Conservation (phyloP, 2,797 vertebrate species). For the Sebastes diaconus region DNA sequence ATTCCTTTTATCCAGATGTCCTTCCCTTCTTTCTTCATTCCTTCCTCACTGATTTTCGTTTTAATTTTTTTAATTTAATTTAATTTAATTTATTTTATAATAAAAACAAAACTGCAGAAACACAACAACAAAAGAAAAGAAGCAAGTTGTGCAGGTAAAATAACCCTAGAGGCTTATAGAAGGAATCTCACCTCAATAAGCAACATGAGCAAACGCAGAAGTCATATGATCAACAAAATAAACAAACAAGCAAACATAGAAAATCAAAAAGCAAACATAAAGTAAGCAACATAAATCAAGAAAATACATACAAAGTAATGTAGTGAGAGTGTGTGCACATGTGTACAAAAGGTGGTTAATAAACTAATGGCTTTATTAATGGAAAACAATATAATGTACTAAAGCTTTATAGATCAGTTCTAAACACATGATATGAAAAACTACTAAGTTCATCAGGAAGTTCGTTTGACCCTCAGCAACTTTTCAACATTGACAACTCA, state of each 20-base stretch:
- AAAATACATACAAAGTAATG: background rate
- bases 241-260: too few species aligned
- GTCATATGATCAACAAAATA: too few species aligned
- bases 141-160: background rate
- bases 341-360: too few species aligned
- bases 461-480: background rate
- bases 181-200: too few species aligned
- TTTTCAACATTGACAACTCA: background rate
- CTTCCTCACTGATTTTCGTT: background rate
- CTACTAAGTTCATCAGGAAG: background rate
- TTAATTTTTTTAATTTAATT: background rate
- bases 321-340: background rate
- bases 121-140: background rate
- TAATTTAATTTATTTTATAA: background rate
- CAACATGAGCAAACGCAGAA: too few species aligned
- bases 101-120: background rate
- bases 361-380: background rate
- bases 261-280: background rate
- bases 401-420: background rate
- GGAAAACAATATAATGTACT: background rate
- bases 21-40: background rate
- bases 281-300: background rate
- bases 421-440: background rate
- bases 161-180: background rate
- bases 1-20: background rate